Percentiles rank a stretch among this genome's conserved stretches.
phyloP scores from a whole-genome alignment of 2,113 vertebrate species.

The Brevimyrus niger region DNA sequence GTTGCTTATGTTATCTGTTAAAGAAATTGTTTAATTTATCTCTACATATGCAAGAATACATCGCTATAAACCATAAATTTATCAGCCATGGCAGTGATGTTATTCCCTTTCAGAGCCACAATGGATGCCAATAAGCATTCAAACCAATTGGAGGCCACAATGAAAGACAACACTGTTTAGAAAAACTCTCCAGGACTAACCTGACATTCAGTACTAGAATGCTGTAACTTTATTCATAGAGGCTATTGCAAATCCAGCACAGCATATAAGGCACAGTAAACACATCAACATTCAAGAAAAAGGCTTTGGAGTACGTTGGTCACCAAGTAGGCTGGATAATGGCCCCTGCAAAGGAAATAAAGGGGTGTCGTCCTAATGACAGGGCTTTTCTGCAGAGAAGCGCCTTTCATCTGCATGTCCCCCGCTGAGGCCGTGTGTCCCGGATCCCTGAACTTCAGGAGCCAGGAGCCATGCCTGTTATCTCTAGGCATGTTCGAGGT shows the following conservation, averaged over 20 bases:
- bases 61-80: background rate
- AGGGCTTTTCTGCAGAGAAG: background rate
- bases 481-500: background rate
- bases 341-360: background rate
- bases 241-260: background rate
- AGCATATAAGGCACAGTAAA: background rate
- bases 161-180: background rate
- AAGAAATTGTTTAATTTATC: background rate
- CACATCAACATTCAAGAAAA: background rate
- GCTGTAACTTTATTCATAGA: background rate
- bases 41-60: background rate
- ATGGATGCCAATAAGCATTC: background rate
- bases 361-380: background rate
- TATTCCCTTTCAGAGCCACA: background rate
- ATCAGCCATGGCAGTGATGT: too few relatives aligned
- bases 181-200: background rate
- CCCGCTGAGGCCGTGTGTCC: background rate
- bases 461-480: background rate
- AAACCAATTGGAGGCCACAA: background rate
- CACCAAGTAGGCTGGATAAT: background rate
- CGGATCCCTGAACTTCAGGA: background rate
- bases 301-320: background rate
- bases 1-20: background rate
- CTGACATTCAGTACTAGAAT: background rate
- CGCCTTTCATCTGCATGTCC: conserved; percentile 21